phyloP scores from a whole-genome alignment of 2,888 invertebrate genomes.

The Andrena flavipes region DNA sequence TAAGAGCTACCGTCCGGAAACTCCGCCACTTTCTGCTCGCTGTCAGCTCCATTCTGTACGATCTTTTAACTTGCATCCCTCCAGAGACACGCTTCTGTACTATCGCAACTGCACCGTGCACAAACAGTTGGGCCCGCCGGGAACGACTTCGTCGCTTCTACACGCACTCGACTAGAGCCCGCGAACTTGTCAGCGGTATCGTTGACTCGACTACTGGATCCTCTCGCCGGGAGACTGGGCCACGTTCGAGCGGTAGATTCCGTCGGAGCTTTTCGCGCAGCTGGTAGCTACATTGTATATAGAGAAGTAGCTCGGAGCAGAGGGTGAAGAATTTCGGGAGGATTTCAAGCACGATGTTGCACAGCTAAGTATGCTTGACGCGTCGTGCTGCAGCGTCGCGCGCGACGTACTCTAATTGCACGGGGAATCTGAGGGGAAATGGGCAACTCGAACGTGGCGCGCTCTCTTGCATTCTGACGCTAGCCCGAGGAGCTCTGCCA shows the following conservation, averaged over 20 bases:
- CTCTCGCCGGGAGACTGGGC: background rate
- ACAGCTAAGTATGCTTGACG: no score
- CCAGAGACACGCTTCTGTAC: conserved; percentile 57
- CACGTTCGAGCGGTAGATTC: background rate
- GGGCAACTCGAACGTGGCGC: no score
- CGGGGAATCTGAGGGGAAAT: no score
- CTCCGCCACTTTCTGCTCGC: conserved; percentile 36
- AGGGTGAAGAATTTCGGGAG: no score
- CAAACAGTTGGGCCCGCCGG: conserved; percentile 39
- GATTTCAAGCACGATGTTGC: no score
- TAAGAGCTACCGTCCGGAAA: conserved; percentile 11
- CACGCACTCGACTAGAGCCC: conserved; percentile 28
- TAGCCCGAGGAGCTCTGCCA: no score
- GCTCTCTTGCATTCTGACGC: no score
- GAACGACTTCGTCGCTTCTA: conserved; percentile 46
- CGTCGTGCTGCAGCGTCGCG: no score
- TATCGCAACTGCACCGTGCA: conserved; percentile 57
- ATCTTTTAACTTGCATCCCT: conserved; percentile 50
- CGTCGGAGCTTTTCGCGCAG: no score
- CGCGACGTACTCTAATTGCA: no score
- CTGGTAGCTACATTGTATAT: no score
- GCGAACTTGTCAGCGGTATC: background rate
- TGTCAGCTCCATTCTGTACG: conserved; percentile 38
- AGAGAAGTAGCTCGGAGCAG: no score
- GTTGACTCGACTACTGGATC: conserved; percentile 4